Conservation (phyloP, 2,113 vertebrate species). For the Ptilonorhynchus violaceus region DNA sequence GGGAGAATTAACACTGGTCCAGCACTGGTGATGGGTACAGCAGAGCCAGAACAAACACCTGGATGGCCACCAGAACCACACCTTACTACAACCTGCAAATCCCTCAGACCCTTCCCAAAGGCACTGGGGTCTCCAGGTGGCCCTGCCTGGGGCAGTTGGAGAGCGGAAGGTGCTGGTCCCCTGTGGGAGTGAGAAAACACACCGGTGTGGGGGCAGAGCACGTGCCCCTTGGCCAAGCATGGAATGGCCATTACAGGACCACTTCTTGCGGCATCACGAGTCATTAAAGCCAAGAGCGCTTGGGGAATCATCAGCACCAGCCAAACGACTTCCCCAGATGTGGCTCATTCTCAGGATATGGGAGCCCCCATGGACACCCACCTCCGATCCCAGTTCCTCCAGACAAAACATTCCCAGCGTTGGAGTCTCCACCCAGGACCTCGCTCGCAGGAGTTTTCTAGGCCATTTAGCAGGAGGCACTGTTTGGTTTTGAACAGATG, state of each 20-base stretch:
- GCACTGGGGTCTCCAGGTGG: neutral
- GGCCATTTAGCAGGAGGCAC: conserved; percentile 81
- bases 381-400: conserved; percentile 67
- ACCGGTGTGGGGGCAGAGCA: neutral
- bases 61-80: neutral
- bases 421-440: conserved; percentile 72
- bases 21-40: neutral
- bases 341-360: conserved; percentile 88
- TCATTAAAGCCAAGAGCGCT: conserved; percentile 87
- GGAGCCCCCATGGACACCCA: conserved; percentile 77
- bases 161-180: neutral
- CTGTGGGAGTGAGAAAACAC: conserved; percentile 9
- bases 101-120: neutral
- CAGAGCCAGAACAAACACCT: neutral
- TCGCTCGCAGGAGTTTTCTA: conserved; percentile 75
- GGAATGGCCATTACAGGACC: conserved; percentile 75
- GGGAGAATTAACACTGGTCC: neutral
- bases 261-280: conserved; percentile 88
- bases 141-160: neutral
- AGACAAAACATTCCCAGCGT: conserved; percentile 81
- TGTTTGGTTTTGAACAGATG: conserved; percentile 84
- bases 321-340: conserved; percentile 95
- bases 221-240: conserved; percentile 41
- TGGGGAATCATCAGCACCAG: conserved; percentile 78
- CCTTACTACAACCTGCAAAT: conserved; percentile 17